Percentiles rank a stretch among this genome's conserved stretches.
Evolutionary conservation across 2,113 vertebrate genomes (phyloP).

Genomic region (Saimiri boliviensis): DNA sequence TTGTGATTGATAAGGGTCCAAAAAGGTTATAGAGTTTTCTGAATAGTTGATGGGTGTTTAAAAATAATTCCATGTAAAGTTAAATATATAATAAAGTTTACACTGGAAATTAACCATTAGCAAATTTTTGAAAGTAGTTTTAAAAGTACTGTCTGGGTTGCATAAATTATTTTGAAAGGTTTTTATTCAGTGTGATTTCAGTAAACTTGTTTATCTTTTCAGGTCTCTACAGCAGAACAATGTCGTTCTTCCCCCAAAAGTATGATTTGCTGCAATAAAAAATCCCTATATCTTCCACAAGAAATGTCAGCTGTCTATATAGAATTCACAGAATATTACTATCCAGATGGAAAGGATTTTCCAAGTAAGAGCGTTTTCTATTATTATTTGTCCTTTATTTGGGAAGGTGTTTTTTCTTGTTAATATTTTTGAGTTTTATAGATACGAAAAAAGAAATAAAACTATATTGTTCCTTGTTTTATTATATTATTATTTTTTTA

Average conservation of each 20-base stretch:
- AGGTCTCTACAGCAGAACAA: slow-evolving; percentile 98
- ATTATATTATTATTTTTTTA: not conserved
- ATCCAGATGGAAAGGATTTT: slow-evolving; percentile 97
- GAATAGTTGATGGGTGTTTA: not conserved
- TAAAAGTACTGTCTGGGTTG: not conserved
- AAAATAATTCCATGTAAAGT: slow-evolving; percentile 3
- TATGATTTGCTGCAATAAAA: slow-evolving; percentile 99
- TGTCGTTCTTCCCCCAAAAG: slow-evolving; percentile 95
- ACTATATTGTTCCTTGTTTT: not conserved
- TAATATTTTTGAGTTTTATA: not conserved
- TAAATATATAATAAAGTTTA: slow-evolving; percentile 28
- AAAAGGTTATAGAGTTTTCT: not conserved
- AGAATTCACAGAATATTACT: slow-evolving; percentile 99
- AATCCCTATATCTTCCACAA: slow-evolving; percentile 95
- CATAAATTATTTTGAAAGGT: slow-evolving; percentile 11
- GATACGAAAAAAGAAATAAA: not conserved
- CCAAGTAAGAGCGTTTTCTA: slow-evolving; percentile 89
- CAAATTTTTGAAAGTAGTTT: not conserved
- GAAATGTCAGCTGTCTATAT: slow-evolving; percentile 98
- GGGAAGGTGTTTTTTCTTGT: not conserved
- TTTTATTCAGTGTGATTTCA: slow-evolving; percentile 40
- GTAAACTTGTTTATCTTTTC: slow-evolving; percentile 57
- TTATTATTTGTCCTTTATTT: slow-evolving; percentile 37
- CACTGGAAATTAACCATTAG: not conserved
- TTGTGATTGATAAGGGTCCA: slow-evolving; percentile 30